Evolutionary conservation across 2,113 vertebrate genomes (phyloP).

Genomic region (Ictalurus punctatus): DNA sequence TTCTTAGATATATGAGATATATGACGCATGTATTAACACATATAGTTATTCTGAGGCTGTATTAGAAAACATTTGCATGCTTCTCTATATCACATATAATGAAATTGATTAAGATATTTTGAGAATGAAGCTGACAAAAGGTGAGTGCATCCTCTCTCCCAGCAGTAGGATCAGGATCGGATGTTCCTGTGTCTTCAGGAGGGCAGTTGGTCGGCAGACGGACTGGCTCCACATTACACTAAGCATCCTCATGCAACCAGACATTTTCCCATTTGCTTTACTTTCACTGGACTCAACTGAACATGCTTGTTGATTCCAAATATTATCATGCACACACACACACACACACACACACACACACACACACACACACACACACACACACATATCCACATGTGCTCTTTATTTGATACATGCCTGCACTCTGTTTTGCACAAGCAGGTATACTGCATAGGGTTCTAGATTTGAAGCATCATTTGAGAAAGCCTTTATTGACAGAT

Average conservation of each 20-base stretch:
- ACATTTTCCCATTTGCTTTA: conserved; percentile 59
- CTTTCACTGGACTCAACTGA: conserved; percentile 57
- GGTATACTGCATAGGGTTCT: not conserved
- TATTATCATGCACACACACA: conserved; percentile 2
- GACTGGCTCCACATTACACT: conserved; percentile 69
- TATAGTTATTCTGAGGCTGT: not conserved
- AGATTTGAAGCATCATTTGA: not conserved
- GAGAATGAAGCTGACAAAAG: conserved; percentile 14
- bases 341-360: conserved; percentile 21
- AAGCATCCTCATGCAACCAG: conserved; percentile 67
- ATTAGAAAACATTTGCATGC: conserved; percentile 6
- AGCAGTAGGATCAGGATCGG: conserved; percentile 65
- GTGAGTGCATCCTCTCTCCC: conserved; percentile 20
- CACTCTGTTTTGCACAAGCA: not conserved
- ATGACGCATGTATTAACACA: not conserved
- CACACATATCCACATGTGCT: not conserved
- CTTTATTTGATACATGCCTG: not conserved
- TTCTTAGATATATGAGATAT: not conserved
- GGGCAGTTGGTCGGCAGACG: conserved; percentile 68
- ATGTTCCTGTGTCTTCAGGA: conserved; percentile 66
- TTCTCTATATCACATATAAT: conserved; percentile 2
- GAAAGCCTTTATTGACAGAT: not conserved
- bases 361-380: conserved; percentile 36
- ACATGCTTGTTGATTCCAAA: conserved; percentile 37
- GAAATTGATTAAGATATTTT: conserved; percentile 30